Evolutionary conservation across 2,113 vertebrate genomes (phyloP), one percentile per base, ranked within the genome.

Genomic region (Synchiropus splendidus): DNA sequence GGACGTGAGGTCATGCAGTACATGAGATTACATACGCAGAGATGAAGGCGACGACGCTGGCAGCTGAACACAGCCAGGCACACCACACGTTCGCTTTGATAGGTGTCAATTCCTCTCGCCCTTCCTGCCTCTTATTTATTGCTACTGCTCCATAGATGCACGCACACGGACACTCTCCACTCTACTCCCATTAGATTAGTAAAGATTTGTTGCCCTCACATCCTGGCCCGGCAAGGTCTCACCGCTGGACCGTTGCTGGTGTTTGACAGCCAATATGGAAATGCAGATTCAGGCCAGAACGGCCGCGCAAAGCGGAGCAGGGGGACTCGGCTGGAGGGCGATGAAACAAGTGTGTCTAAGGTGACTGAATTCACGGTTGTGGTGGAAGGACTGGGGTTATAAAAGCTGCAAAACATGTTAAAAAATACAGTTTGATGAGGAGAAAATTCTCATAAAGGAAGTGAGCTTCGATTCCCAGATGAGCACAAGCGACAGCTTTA

Each of bases 201-300:
- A 37, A 53, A 70, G 67, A 78, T 80, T 71, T 64, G 58, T 51
- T 68, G 48, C 27, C 40, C 37, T 70, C 43, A 18, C 10, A 56
- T 65, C 27, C 44, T n/a, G 31, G 13, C 27, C 58, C 58, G 46
- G 51, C 54, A 45, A 18, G 21, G 37, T 51, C 10, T 31, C 3
- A 18, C 16, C 2, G 0, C 21, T 43, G 47, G 52, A 49, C 1
- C 30, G 16, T 42, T 27, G 17, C 12, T 9, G 6, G 40, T 13
- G 11, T 58, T 63, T 54, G 34, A 65, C 51, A 45, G 51, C 61
- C 55, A 51, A 33, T 33, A 48, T 9, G 10, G 51, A 45, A 50
- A 46, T 34, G 36, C 16, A 9, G 15, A 42, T 52, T 67, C 18
- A 49, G 42, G 21, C 21, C 36, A 36, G 45, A 52, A 47, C 33